Evolutionary conservation across 2,113 vertebrate species (phyloP).

Genomic region (Lates calcarifer): DNA sequence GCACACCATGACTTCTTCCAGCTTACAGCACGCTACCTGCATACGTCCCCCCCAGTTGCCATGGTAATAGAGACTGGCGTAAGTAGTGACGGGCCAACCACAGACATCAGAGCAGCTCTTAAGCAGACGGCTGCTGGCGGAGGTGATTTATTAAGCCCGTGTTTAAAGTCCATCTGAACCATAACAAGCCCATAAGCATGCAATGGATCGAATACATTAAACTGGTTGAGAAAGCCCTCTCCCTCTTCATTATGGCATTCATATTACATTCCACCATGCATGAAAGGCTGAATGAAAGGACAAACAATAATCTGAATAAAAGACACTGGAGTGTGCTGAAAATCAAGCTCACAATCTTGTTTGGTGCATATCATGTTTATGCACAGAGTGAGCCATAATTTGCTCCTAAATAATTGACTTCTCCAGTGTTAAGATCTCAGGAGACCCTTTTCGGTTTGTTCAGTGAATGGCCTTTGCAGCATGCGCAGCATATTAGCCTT

Average conservation of each 20-base stretch:
- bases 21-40: slow-evolving; percentile 79
- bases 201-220: slow-evolving; percentile 78
- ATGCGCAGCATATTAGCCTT: slow-evolving; percentile 90
- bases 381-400: slow-evolving; percentile 84
- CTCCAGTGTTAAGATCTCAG: slow-evolving; percentile 88
- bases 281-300: slow-evolving; percentile 60
- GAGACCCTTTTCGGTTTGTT: slow-evolving; percentile 87
- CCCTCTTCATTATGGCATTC: slow-evolving; percentile 73
- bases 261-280: slow-evolving; percentile 72
- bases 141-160: slow-evolving; percentile 81
- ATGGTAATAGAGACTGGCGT: slow-evolving; percentile 82
- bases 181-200: slow-evolving; percentile 78
- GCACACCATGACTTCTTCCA: slow-evolving; percentile 75
- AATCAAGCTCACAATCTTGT: slow-evolving; percentile 76
- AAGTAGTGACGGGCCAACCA: slow-evolving; percentile 76
- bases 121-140: slow-evolving; percentile 72
- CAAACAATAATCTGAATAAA: slow-evolving; percentile 67
- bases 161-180: slow-evolving; percentile 80
- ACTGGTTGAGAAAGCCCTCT: slow-evolving; percentile 61
- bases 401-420: slow-evolving; percentile 95
- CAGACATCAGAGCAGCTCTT: slow-evolving; percentile 79
- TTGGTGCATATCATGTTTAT: slow-evolving; percentile 78
- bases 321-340: slow-evolving; percentile 57
- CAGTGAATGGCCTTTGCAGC: slow-evolving; percentile 85
- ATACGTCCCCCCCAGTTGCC: slow-evolving; percentile 81